Evolutionary conservation across 2,888 invertebrate genomes (phyloP), one percentile per base, ranked within the genome.

Genomic region (Chrysotoxum bicinctum): DNA sequence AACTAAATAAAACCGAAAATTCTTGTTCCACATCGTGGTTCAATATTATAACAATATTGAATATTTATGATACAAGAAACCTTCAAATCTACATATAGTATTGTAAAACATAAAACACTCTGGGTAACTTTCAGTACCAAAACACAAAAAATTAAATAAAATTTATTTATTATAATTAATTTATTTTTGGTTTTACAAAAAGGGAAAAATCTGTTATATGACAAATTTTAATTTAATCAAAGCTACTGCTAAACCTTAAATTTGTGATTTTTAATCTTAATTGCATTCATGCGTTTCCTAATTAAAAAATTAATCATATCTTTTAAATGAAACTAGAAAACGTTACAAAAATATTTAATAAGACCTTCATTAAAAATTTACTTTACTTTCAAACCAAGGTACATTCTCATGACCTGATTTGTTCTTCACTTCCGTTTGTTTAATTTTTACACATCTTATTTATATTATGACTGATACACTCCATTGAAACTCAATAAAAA

Each of bases 1-100:
- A 14, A 58, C 2, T 21, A 3, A 58, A 26, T 7, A n/a, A 43
- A 12, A 14, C 16, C 43, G 19, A 16, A 62, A 10, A 40, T 62
- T 43, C 45, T 45, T 62, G 26, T 45, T 23, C 8, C 8, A 45
- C 45, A 19, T 19, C 12, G 7, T 43, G 26, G 37, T 16, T 43
- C 30, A 14, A 32, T 32, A 8, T 62, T 12, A n/a, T 30, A 40
- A n/a, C 2, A 7, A 40, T 40, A 9, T 32, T 64, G 48, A 66
- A 66, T 66, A 66, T 66, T 66, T 50, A 66, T 66, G 35, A 66
- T 19, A n/a, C 4, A 35, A 66, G 50, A 48, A 66, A 66, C 66
- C 66, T 66, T 66, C 66, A 32, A 8, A 14, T 8, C 12, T 62
- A n/a, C n/a, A n/a, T n/a, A 7, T 35, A 23, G n/a, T n/a, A 50